Base-by-base conservation (phyloP, 2,113 vertebrate genomes). In the Mirza zaza region DNA sequence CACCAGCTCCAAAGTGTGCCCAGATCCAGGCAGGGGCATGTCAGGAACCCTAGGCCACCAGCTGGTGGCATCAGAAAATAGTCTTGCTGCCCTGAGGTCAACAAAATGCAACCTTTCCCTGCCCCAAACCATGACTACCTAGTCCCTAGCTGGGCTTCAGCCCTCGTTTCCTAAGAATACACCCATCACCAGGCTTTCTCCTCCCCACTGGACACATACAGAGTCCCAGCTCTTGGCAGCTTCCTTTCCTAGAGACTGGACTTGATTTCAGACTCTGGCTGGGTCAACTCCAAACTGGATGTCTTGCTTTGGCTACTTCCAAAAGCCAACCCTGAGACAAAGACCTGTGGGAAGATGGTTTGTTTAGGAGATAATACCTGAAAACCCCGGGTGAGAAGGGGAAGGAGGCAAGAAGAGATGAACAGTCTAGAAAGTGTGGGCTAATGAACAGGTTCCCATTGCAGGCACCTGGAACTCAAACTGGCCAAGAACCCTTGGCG, bases 21-120 rank as follows among this genome's bases (percentile, higher is more conserved):
- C 21, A 34, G 13, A 39, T 8, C 52, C 34, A 73, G 25, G 2
- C 1, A 0, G 75, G n/a, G 36, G 10, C 34, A 0, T 10, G 20
- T 39, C 3, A 82, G 67, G 34, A 75, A 67, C 57, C 21, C 48
- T 39, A 23, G 32, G 3, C 45, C 11, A 23, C 32, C 10, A 48
- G 15, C 34, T 61, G 59, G 8, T 12, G 39, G 25, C 39, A 59
- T 81, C 65, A 67, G 57, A 57, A 67, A 59, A 34, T 23, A 48
- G 14, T 48, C 73, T 21, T 29, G 11, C 45, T 55, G 8, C 14
- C 17, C 52, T 13, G 32, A 63, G 1, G 23, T 63, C 86, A 63
- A 45, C 45, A 39, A 65, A n/a, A 32, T 7, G 32, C 57, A 86
- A 13, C 21, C 18, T 73, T 34, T 27, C 36, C 39, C 12, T 21